These are phyloP conservation scores for Rhodeus uyekii DNA, from an alignment of 2,797 vertebrate species.

Conservation along the genomic window DNA sequence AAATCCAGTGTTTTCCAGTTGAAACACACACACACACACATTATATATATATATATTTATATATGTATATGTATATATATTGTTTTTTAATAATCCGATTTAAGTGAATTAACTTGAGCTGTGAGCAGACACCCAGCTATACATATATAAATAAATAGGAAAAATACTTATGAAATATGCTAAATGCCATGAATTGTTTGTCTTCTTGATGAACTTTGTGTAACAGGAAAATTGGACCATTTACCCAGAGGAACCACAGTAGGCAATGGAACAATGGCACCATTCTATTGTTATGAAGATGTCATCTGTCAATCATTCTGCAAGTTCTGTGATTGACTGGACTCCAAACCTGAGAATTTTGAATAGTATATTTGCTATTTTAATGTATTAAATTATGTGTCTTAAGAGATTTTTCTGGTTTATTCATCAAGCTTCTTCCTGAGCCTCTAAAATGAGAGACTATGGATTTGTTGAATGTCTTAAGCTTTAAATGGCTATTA, in stretches of 20 bases:
- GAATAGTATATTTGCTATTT: conserved; percentile 76
- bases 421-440: conserved; percentile 56
- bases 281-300: conserved; percentile 66
- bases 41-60: too few relatives aligned
- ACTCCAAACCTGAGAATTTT: conserved; percentile 75
- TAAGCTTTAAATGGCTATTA: conserved; percentile 57
- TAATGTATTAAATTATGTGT: conserved; percentile 68
- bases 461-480: conserved; percentile 58
- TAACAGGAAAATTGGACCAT: conserved; percentile 36
- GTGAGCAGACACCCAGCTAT: neutral
- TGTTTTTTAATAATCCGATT: neutral
- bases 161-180: conserved; percentile 26
- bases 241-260: conserved; percentile 66
- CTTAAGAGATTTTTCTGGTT: conserved; percentile 69
- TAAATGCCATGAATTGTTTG: conserved; percentile 41
- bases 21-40: conserved; percentile 26
- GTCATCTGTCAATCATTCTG: conserved; percentile 73
- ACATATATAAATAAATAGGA: conserved; percentile 26
- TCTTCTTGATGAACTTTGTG: conserved; percentile 34
- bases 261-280: conserved; percentile 70
- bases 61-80: too few relatives aligned
- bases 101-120: neutral
- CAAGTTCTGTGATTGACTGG: conserved; percentile 81
- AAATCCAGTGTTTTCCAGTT: conserved; percentile 37
- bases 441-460: conserved; percentile 68